Percentiles rank a stretch among this genome's conserved stretches.
These are phyloP conservation scores for Genyomyrus donnyi DNA, from an alignment of 2,113 vertebrate species.

Conservation along the genomic window DNA sequence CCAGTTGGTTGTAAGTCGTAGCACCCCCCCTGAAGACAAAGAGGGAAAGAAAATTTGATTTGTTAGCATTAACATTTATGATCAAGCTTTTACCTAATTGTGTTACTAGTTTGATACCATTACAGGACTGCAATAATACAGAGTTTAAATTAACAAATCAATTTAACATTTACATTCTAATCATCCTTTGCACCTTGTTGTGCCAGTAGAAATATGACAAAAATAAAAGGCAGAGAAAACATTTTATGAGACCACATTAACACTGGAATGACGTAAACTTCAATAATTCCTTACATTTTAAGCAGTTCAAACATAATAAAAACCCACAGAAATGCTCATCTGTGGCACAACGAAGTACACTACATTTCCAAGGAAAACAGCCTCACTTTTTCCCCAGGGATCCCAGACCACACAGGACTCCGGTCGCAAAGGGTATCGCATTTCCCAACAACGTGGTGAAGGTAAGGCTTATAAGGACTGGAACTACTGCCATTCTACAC, in stretches of 20 bases:
- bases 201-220: neutral
- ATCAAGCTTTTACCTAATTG: neutral
- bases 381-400: conserved; percentile 89
- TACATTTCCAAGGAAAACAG: neutral
- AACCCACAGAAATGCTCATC: neutral
- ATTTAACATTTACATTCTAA: neutral
- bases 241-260: neutral
- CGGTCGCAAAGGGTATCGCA: conserved; percentile 83
- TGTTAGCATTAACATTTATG: neutral
- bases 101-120: neutral
- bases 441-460: conserved; percentile 89
- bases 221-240: neutral
- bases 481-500: conserved; percentile 81
- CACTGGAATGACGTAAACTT: neutral
- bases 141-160: neutral
- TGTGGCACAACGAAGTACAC: neutral
- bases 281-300: neutral
- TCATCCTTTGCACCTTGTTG: neutral
- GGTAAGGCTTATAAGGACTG: conserved; percentile 73
- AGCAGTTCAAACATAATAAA: neutral
- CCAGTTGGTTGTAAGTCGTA: conserved; percentile 78
- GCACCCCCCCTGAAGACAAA: conserved; percentile 71
- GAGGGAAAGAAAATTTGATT: neutral
- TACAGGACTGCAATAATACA: neutral
- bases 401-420: conserved; percentile 84